These are phyloP conservation scores for Hippopotamyrus pictus DNA, from an alignment of 2,797 vertebrate species.

Conservation along the genomic window DNA sequence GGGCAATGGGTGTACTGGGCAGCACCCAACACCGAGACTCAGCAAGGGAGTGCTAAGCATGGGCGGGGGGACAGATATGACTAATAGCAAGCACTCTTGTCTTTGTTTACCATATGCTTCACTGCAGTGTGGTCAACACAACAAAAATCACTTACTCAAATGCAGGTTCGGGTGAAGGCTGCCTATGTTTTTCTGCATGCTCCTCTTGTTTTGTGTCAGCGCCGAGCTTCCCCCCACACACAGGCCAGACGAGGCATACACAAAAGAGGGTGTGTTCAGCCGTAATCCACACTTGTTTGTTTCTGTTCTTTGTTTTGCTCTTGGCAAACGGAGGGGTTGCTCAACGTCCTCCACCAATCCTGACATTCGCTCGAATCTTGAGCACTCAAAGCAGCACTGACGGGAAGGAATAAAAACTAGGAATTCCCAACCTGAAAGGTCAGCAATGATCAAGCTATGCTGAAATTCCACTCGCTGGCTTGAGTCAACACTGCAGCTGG, in stretches of 20 bases:
- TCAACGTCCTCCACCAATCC: slow-evolving; percentile 44
- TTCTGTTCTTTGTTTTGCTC: slow-evolving; percentile 16
- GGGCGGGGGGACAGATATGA: not conserved
- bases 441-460: slow-evolving; percentile 28
- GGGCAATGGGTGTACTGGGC: not conserved
- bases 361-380: slow-evolving; percentile 46
- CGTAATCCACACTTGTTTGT: slow-evolving; percentile 41
- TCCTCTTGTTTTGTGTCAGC: slow-evolving; percentile 52
- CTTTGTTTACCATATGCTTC: not conserved
- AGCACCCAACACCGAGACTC: not conserved
- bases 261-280: slow-evolving; percentile 56
- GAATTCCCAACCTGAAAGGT: slow-evolving; percentile 31
- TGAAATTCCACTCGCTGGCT: not conserved
- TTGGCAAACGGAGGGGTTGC: not conserved
- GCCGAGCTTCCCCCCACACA: slow-evolving; percentile 19
- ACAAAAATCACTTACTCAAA: slow-evolving; percentile 14
- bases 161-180: slow-evolving; percentile 13
- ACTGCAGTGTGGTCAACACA: not conserved
- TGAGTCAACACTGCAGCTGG: slow-evolving; percentile 24
- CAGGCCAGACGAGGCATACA: slow-evolving; percentile 51
- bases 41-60: not conserved
- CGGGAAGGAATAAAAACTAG: slow-evolving; percentile 22
- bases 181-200: slow-evolving; percentile 48
- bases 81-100: not conserved
- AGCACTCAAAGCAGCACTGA: not conserved